Evolutionary conservation across 2,888 invertebrate species (phyloP).

Genomic region (Nemotelus pantherinus): DNA sequence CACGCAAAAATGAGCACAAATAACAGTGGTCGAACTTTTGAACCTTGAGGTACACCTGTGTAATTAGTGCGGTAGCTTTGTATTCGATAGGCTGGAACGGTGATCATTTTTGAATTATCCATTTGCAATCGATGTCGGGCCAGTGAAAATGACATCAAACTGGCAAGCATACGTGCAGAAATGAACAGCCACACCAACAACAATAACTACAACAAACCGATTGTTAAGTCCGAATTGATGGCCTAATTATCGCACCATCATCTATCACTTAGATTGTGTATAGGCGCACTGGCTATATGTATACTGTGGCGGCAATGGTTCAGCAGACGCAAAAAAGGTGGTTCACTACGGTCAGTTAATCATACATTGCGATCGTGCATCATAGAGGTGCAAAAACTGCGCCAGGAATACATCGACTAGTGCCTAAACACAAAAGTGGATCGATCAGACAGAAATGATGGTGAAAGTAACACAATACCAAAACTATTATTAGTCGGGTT

Average conservation of each 20-base stretch:
- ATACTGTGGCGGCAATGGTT: neutral
- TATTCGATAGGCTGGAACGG: neutral
- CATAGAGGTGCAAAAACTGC: too few species aligned
- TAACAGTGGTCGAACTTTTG: constrained; percentile 24
- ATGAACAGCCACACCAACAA: neutral
- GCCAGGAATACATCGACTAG: too few species aligned
- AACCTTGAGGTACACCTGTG: constrained; percentile 28
- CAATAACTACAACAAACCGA: neutral
- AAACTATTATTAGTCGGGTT: too few species aligned
- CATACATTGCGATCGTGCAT: too few species aligned
- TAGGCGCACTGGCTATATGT: neutral
- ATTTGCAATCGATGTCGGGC: neutral
- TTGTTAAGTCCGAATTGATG: constrained; percentile 4
- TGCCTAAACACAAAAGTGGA: too few species aligned
- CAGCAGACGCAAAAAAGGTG: too few species aligned
- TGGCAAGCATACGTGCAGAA: neutral
- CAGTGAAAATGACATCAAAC: constrained; percentile 7
- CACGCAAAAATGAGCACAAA: neutral
- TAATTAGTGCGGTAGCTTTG: constrained; percentile 2
- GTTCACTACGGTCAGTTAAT: too few species aligned
- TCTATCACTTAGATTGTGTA: too few species aligned
- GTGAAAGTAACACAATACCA: too few species aligned
- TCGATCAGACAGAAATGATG: too few species aligned
- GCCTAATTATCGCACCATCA: neutral
- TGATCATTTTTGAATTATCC: neutral